A percentile compares a stretch with the other conserved stretches of the same genome.
Evolutionary conservation across 2,113 vertebrate genomes (phyloP).

Genomic region (Ageneiosus marmoratus): DNA sequence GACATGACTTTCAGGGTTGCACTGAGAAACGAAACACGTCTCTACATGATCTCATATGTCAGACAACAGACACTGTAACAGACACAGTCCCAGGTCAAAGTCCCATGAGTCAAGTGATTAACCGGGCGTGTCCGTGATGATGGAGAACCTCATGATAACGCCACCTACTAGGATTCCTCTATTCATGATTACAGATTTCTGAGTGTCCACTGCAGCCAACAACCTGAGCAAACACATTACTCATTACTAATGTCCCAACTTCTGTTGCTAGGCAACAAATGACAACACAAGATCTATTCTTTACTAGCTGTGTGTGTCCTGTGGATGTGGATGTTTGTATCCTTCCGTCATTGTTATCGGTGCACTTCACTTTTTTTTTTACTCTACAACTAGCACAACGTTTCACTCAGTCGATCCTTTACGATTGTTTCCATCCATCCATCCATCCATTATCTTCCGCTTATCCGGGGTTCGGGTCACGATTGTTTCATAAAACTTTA

Average conservation of each 20-base stretch:
- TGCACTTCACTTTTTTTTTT: neutral
- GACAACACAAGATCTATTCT: no score
- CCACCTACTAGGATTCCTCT: neutral
- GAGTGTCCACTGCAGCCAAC: constrained; percentile 1
- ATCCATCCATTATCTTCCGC: no score
- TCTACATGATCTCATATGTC: no score
- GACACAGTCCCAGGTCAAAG: neutral
- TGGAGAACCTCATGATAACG: neutral
- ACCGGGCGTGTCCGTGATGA: constrained; percentile 10
- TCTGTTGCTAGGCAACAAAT: neutral
- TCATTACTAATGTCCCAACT: neutral
- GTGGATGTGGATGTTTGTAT: neutral
- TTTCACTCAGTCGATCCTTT: neutral
- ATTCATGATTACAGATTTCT: neutral
- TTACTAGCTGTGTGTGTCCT: neutral
- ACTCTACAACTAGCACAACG: neutral
- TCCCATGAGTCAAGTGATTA: neutral
- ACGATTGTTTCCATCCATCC: no score
- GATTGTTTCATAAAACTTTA: neutral
- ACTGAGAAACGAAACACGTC: no score
- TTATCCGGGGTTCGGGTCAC: neutral
- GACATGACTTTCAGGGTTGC: neutral
- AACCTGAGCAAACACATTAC: constrained; percentile 33
- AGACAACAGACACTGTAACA: no score
- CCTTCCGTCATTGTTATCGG: neutral